Percentiles rank a stretch among this genome's conserved stretches.
Conservation (phyloP, 1,140 invertebrate species). For the Sitophilus oryzae region DNA sequence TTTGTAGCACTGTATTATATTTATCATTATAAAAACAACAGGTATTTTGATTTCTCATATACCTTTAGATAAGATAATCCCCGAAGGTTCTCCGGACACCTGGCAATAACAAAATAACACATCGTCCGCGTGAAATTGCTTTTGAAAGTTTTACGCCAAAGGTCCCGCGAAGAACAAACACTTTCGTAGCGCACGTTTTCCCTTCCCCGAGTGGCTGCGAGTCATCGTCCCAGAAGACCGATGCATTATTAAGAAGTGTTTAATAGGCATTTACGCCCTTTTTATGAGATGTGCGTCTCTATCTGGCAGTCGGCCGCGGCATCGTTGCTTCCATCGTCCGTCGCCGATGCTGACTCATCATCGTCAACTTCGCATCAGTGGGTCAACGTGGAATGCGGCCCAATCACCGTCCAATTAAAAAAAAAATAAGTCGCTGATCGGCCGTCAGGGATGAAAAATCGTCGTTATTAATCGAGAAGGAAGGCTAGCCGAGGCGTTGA, state of each 20-base stretch:
- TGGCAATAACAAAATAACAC: too few species aligned
- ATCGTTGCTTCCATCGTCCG: too few species aligned
- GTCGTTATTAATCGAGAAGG: constrained; percentile 15
- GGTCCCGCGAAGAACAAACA: background rate
- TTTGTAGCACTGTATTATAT: too few species aligned
- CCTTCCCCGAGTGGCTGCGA: background rate
- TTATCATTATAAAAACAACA: too few species aligned
- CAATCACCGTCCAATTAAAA: constrained; percentile 20
- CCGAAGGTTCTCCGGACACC: too few species aligned
- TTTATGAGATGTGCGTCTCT: constrained; percentile 24
- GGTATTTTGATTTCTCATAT: too few species aligned
- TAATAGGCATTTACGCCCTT: constrained; percentile 27
- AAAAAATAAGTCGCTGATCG: constrained; percentile 10
- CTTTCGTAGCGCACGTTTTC: background rate
- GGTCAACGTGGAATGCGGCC: constrained; percentile 23
- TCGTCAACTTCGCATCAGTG: constrained; percentile 7
- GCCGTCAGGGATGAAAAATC: constrained; percentile 24
- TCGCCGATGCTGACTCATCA: constrained; percentile 14
- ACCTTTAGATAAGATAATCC: too few species aligned
- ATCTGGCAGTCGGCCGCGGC: too few species aligned
- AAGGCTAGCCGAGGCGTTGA: background rate
- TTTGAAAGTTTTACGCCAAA: constrained; percentile 3
- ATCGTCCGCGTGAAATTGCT: too few species aligned
- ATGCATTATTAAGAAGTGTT: constrained; percentile 27
- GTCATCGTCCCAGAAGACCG: constrained; percentile 16